phyloP scores from a whole-genome alignment of 1,140 invertebrate genomes.

The Zophobas morio region DNA sequence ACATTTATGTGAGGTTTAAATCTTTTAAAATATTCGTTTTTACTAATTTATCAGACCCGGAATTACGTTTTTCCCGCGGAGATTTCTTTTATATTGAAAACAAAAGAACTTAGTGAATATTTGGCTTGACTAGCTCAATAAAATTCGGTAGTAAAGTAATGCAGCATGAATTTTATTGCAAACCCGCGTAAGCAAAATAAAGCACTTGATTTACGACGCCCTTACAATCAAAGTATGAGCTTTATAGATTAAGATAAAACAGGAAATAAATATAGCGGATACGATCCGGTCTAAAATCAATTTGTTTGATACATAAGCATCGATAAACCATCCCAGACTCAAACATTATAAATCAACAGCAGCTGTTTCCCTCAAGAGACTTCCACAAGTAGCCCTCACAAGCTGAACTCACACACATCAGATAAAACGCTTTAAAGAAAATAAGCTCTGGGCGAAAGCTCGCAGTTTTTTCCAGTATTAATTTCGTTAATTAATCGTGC shows the following conservation, averaged over 20 bases:
- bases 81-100: background rate
- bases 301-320: slow-evolving; percentile 52
- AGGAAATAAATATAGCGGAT: slow-evolving; percentile 44
- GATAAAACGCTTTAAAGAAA: background rate
- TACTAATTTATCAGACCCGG: background rate
- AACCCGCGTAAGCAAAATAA: slow-evolving; percentile 15
- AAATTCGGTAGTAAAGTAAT: slow-evolving; percentile 30
- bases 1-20: background rate
- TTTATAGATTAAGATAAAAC: slow-evolving; percentile 42
- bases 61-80: too few relatives aligned
- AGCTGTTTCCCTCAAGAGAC: slow-evolving; percentile 41
- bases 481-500: slow-evolving; percentile 5
- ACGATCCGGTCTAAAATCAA: slow-evolving; percentile 48
- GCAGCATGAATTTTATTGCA: slow-evolving; percentile 21
- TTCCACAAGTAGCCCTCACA: slow-evolving; percentile 37
- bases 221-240: slow-evolving; percentile 33
- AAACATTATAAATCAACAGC: slow-evolving; percentile 48
- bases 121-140: background rate
- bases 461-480: slow-evolving; percentile 1
- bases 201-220: slow-evolving; percentile 23
- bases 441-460: background rate
- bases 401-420: slow-evolving; percentile 4
- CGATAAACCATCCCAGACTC: slow-evolving; percentile 48
- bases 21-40: background rate
- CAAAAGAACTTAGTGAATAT: background rate